A percentile compares a stretch with the other conserved stretches of the same genome.
These are phyloP conservation scores for Mohoua ochrocephala DNA, from an alignment of 2,113 vertebrate species.

Conservation along the genomic window DNA sequence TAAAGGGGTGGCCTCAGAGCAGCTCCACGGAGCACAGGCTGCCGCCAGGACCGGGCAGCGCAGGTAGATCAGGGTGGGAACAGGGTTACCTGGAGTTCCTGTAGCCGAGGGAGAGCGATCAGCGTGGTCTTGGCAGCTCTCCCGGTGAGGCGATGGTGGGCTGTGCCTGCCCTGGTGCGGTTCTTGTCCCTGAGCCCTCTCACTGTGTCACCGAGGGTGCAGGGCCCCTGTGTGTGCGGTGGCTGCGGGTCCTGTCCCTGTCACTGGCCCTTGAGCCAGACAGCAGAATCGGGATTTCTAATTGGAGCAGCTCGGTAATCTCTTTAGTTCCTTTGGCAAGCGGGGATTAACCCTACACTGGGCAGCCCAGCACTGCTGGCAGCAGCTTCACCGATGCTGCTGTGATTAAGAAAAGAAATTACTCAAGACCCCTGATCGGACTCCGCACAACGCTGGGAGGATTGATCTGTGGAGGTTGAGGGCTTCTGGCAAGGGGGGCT, in stretches of 20 bases:
- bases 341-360: neutral
- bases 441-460: rapidly evolving
- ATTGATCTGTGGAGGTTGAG: rapidly evolving
- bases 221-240: rapidly evolving
- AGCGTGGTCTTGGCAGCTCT: neutral
- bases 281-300: neutral
- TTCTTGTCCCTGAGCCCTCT: neutral
- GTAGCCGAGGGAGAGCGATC: rapidly evolving
- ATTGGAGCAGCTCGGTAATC: neutral
- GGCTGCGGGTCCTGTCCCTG: neutral
- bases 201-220: rapidly evolving
- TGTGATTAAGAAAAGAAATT: neutral
- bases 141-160: rapidly evolving
- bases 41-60: rapidly evolving
- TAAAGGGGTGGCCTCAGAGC: neutral
- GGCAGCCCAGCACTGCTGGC: neutral
- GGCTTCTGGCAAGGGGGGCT: neutral
- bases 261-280: rapidly evolving
- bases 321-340: neutral
- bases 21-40: rapidly evolving
- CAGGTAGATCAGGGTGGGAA: neutral
- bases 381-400: neutral
- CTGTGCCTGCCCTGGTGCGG: rapidly evolving
- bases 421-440: neutral
- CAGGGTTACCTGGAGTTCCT: rapidly evolving